Percentiles rank a stretch among this genome's conserved stretches.
Conservation (phyloP, 2,113 vertebrate species). For the Trichomycterus rosablanca region DNA sequence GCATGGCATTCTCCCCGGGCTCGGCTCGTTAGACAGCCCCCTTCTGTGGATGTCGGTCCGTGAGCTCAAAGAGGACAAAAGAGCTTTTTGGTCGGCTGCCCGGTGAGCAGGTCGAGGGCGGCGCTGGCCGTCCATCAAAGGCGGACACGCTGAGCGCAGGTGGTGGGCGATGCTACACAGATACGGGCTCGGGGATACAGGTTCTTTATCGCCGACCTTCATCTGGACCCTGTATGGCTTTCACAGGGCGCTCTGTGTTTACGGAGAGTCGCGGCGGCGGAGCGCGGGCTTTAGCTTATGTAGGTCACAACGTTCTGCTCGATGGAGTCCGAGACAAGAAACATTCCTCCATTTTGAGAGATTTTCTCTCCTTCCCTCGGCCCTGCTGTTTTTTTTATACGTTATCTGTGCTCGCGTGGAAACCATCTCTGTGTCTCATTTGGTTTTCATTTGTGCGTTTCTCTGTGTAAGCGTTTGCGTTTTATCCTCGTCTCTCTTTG, state of each 20-base stretch:
- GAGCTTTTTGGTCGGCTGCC: constrained; percentile 28
- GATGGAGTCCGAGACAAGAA: constrained; percentile 11
- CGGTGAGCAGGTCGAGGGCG: constrained; percentile 32
- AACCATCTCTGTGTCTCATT: constrained; percentile 11
- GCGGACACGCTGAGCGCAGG: constrained; percentile 35
- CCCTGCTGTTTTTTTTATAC: constrained; percentile 3
- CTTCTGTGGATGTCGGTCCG: constrained; percentile 32
- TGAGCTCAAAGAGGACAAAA: constrained; percentile 38
- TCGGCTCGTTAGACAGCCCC: constrained; percentile 27
- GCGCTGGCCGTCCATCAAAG: constrained; percentile 43
- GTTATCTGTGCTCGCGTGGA: constrained; percentile 4
- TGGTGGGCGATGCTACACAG: constrained; percentile 35
- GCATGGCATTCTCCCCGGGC: constrained; percentile 18
- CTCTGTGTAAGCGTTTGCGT: not conserved
- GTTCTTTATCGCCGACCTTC: constrained; percentile 32
- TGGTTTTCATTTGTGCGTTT: constrained; percentile 1
- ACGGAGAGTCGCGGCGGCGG: constrained; percentile 10
- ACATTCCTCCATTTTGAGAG: constrained; percentile 22
- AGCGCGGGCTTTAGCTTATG: constrained; percentile 19
- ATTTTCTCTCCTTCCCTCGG: constrained; percentile 3
- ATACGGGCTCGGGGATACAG: constrained; percentile 34
- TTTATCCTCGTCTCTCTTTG: constrained; percentile 2
- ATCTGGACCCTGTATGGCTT: constrained; percentile 33
- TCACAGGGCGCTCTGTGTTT: constrained; percentile 31
- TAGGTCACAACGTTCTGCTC: constrained; percentile 25